Evolutionary conservation across 2,797 vertebrate genomes (phyloP).

Genomic region (Peromyscus aztecus): DNA sequence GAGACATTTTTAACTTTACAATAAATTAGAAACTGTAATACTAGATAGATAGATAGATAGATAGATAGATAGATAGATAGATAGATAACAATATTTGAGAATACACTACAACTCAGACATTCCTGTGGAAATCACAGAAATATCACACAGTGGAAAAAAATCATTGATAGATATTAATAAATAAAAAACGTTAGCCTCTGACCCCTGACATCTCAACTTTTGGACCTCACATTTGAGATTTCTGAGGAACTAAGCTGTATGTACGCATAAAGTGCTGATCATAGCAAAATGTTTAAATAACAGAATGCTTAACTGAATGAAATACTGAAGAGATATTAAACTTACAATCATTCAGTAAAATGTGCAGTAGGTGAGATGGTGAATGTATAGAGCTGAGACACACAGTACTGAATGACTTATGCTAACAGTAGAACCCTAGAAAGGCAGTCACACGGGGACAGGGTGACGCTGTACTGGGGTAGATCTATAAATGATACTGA

Average conservation of each 20-base stretch:
- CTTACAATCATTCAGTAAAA: slow-evolving; percentile 47
- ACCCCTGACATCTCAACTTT: not conserved
- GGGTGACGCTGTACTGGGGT: not conserved
- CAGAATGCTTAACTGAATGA: slow-evolving; percentile 30
- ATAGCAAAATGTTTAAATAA: slow-evolving; percentile 18
- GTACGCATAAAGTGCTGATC: not conserved
- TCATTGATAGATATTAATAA: slow-evolving; percentile 8
- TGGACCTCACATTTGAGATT: not conserved
- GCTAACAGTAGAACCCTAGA: not conserved
- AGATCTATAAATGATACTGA: not conserved
- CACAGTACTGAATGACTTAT: not conserved
- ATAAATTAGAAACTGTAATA: slow-evolving; percentile 41
- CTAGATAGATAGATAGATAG: not conserved
- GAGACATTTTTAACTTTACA: not conserved
- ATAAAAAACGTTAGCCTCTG: not conserved
- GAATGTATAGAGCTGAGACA: not conserved
- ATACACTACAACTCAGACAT: not conserved
- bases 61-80: no score
- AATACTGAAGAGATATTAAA: slow-evolving; percentile 52
- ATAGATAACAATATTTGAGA: not conserved
- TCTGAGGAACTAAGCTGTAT: not conserved
- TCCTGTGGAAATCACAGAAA: slow-evolving; percentile 46
- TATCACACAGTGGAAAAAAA: not conserved
- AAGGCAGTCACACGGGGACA: not conserved
- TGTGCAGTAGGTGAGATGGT: slow-evolving; percentile 2